A percentile compares a stretch with the other conserved stretches of the same genome.
Evolutionary conservation across 2,113 vertebrate genomes (phyloP).

Genomic region (Drymodes brunneopygia): DNA sequence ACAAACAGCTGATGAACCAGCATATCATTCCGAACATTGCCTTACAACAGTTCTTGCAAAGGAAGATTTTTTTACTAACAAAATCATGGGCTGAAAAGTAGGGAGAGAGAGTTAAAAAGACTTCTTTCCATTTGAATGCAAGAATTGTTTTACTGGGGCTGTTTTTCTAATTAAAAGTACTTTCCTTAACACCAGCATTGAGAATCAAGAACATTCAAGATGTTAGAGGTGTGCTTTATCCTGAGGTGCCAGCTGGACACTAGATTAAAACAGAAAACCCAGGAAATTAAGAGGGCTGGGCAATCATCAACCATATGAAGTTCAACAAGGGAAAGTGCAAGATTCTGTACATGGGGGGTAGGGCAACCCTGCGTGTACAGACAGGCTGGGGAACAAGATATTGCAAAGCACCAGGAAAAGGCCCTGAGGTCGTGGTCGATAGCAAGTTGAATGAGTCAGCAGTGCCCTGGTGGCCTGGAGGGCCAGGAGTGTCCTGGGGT

Average conservation of each 20-base stretch:
- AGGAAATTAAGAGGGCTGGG: not conserved
- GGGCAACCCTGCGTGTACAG: not conserved
- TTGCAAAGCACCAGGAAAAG: not conserved
- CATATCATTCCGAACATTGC: not conserved
- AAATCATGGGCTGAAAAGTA: not conserved
- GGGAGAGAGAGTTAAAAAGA: not conserved
- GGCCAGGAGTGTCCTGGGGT: rapidly evolving
- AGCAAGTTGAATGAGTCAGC: not conserved
- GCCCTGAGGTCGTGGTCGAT: rapidly evolving
- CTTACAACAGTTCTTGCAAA: not conserved
- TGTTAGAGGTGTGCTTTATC: not conserved
- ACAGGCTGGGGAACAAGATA: not conserved
- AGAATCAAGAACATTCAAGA: not conserved
- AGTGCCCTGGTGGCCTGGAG: not conserved
- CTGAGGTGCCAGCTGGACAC: not conserved
- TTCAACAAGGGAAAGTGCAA: not conserved
- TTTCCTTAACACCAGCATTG: not conserved
- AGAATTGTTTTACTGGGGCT: not conserved
- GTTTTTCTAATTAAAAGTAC: not conserved
- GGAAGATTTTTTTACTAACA: not conserved
- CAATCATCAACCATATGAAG: not conserved
- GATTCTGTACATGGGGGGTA: not conserved
- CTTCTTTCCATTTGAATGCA: not conserved
- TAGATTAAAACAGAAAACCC: not conserved
- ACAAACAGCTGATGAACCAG: not conserved